Conservation (phyloP, 2,797 vertebrate species). For the Knipowitschia caucasica region DNA sequence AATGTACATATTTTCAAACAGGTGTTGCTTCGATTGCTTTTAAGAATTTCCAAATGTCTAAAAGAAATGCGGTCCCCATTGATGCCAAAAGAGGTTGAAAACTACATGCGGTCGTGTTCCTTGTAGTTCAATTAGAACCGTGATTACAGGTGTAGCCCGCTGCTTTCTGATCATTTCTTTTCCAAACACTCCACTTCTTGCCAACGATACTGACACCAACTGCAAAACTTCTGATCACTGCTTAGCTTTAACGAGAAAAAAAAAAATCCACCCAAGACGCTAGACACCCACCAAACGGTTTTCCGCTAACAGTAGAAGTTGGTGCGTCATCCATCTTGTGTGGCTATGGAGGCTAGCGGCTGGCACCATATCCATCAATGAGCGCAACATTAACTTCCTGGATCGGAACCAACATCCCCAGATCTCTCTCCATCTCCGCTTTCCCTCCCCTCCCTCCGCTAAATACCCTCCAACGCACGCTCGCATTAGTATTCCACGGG, state of each 20-base stretch:
- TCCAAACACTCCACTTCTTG: background rate
- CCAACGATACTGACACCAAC: constrained; percentile 1
- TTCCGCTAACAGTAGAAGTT: constrained; percentile 38
- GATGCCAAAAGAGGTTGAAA: background rate
- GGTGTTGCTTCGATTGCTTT: background rate
- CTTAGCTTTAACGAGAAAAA: constrained; percentile 43
- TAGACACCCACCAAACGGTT: constrained; percentile 52
- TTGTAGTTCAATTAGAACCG: background rate
- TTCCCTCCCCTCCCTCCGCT: constrained; percentile 59
- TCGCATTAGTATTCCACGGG: constrained; percentile 58
- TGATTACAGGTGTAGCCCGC: constrained; percentile 6
- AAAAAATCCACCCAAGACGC: constrained; percentile 35
- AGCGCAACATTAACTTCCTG: constrained; percentile 98
- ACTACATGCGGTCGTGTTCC: background rate
- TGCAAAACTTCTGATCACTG: constrained; percentile 46
- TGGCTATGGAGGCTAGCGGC: constrained; percentile 87
- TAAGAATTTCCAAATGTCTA: background rate
- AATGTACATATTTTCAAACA: background rate
- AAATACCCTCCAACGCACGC: constrained; percentile 56
- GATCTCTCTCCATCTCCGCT: constrained; percentile 65
- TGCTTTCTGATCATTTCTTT: constrained; percentile 7
- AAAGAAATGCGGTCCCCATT: too few species aligned
- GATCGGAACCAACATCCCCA: constrained; percentile 86
- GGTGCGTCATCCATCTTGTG: constrained; percentile 90
- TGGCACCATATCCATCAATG: constrained; percentile 96